These are phyloP conservation scores for Amblyjoppa proteus DNA, from an alignment of 2,888 invertebrate species.

Conservation along the genomic window DNA sequence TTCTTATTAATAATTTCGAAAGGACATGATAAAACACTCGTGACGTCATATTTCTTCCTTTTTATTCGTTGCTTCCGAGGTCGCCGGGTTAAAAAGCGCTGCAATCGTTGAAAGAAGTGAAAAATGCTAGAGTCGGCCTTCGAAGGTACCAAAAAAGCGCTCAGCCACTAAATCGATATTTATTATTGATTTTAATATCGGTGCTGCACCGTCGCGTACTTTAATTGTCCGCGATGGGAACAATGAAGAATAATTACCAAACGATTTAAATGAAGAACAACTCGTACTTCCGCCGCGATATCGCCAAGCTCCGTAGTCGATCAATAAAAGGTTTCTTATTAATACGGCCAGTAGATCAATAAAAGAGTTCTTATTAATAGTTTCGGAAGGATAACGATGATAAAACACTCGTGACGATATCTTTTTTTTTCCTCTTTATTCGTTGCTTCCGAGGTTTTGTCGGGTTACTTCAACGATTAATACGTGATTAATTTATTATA, in stretches of 20 bases:
- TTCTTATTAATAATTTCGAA: too few relatives aligned
- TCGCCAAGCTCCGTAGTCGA: too few relatives aligned
- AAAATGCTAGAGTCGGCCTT: constrained; percentile 87
- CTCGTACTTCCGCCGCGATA: neutral
- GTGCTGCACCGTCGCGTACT: neutral
- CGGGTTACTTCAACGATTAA: constrained; percentile 73
- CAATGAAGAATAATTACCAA: constrained; percentile 24
- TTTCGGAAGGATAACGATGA: constrained; percentile 22
- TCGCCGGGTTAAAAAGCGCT: constrained; percentile 85
- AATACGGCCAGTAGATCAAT: too few relatives aligned
- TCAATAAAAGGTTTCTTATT: too few relatives aligned
- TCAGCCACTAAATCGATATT: constrained; percentile 85
- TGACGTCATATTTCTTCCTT: too few relatives aligned
- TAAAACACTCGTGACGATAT: constrained; percentile 45
- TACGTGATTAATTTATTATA: constrained; percentile 82
- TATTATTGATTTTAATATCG: constrained; percentile 13
- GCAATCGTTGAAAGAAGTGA: constrained; percentile 90
- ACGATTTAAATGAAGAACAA: neutral
- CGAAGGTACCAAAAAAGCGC: constrained; percentile 89
- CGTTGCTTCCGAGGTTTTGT: constrained; percentile 67
- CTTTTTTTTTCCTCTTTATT: constrained; percentile 66
- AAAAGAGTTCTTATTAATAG: neutral
- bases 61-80: too few relatives aligned
- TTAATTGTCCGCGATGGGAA: constrained; percentile 31
- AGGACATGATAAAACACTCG: too few relatives aligned